Conservation (phyloP, 2,113 vertebrate genomes). For the Lepisosteus osseus region DNA sequence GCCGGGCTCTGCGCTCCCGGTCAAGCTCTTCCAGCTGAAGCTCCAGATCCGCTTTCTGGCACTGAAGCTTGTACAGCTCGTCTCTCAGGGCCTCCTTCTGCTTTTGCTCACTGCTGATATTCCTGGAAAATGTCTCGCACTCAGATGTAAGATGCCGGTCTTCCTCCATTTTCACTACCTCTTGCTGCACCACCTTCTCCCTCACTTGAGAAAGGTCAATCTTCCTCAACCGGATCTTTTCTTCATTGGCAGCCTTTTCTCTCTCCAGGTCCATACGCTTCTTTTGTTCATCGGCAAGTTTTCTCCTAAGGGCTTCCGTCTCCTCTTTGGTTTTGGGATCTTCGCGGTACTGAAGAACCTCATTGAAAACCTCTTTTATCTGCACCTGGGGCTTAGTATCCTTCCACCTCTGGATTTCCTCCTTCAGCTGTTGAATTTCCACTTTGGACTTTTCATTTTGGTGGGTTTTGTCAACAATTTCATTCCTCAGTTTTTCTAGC, state of each 20-base stretch:
- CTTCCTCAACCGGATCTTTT: constrained; percentile 80
- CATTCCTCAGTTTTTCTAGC: constrained; percentile 83
- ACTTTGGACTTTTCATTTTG: constrained; percentile 82
- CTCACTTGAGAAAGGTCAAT: constrained; percentile 82
- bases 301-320: constrained; percentile 76
- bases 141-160: constrained; percentile 82
- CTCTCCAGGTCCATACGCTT: constrained; percentile 84
- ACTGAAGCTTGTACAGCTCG: constrained; percentile 79
- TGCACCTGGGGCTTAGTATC: constrained; percentile 88
- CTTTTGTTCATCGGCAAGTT: constrained; percentile 83
- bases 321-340: constrained; percentile 90
- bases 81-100: constrained; percentile 77
- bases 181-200: constrained; percentile 86
- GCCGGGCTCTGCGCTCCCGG: constrained; percentile 78
- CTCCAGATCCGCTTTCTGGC: constrained; percentile 78
- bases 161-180: constrained; percentile 86
- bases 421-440: constrained; percentile 86
- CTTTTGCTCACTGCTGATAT: constrained; percentile 80
- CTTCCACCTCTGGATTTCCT: constrained; percentile 88
- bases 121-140: constrained; percentile 70
- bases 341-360: constrained; percentile 87
- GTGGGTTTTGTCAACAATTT: constrained; percentile 88
- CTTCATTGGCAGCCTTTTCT: constrained; percentile 71
- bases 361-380: constrained; percentile 88
- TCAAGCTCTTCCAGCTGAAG: constrained; percentile 86